Base-by-base conservation (phyloP, 2,113 vertebrate species). In the Sterrhoptilus dennistouni region DNA sequence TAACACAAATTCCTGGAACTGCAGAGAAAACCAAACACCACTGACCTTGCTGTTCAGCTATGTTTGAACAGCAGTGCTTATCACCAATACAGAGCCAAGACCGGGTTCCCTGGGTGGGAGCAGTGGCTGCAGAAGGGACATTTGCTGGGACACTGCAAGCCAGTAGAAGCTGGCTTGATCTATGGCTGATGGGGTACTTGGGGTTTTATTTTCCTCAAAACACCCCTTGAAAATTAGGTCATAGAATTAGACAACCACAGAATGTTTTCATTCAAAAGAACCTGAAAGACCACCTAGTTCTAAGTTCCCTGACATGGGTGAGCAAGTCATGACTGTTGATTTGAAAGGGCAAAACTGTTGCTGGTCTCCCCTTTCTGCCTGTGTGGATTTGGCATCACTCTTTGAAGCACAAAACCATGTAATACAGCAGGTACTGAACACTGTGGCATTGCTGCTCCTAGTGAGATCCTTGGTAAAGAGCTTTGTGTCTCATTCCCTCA, bases 391-490 rank as follows among this genome's bases (percentile, higher is more conserved):
- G 40, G 31, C 25, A 40, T 52, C 36, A 8, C 64, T 45, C 21
- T 68, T 38, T 49, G 54, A 49, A 49, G 22, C 29, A 59, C 5
- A 56, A 28, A 61, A 38, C 28, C 10, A 38, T 20, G 2, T 3
- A 56, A 36, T 49, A 4, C 16, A 5, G 31, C 10, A 33, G 7
- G 14, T 35, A 19, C 17, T 4, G 42, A 90, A 31, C 2, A 6
- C 16, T 0, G 0, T 11, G 24, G 11, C 24, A n/a, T 12, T 3
- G 4, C 12, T 54, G 53, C 8, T 54, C 29, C 54, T 2, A 1
- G 49, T 14, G 40, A 11, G 29, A 7, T 50, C 12, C 16, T 38
- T 66, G 38, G 24, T 1, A 1, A 38, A 57, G 28, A 10, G 14
- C 5, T 76, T 60, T 59, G 6, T 31, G 4, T 22, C 19, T 53